These are phyloP conservation scores for Alouatta palliata DNA, from an alignment of 2,113 vertebrate genomes.

Conservation along the genomic window DNA sequence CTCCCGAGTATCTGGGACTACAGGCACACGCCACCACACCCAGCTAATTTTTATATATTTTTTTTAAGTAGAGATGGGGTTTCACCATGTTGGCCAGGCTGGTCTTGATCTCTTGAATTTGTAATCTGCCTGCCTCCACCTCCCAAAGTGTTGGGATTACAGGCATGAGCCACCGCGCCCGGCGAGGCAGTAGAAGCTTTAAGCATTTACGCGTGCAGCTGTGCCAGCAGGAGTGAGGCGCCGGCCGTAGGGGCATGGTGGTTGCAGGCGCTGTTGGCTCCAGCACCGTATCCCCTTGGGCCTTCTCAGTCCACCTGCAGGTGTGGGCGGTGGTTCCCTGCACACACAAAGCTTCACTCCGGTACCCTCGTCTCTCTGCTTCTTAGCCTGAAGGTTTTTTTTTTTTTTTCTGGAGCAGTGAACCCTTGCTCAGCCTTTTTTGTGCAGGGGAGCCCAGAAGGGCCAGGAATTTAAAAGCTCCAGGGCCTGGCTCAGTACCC, in stretches of 20 bases:
- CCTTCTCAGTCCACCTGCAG: neutral
- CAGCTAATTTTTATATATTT: too few species aligned
- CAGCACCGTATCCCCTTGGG: accelerated
- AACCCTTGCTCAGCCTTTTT: neutral
- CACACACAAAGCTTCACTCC: neutral
- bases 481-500: neutral
- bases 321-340: neutral
- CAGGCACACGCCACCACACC: too few species aligned
- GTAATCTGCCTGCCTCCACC: too few species aligned
- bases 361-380: neutral
- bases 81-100: too few species aligned
- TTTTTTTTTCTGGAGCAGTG: neutral
- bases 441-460: neutral
- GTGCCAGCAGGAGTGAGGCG: accelerated
- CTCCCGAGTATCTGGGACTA: too few species aligned
- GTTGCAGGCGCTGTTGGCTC: neutral
- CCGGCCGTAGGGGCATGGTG: too few species aligned
- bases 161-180: too few species aligned
- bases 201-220: neutral
- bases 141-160: too few species aligned
- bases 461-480: neutral
- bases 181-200: neutral
- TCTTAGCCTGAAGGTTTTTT: neutral
- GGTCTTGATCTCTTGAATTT: too few species aligned
- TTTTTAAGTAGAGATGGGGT: too few species aligned